Evolutionary conservation across 2,888 invertebrate genomes (phyloP).

Genomic region (Chesias legatella): DNA sequence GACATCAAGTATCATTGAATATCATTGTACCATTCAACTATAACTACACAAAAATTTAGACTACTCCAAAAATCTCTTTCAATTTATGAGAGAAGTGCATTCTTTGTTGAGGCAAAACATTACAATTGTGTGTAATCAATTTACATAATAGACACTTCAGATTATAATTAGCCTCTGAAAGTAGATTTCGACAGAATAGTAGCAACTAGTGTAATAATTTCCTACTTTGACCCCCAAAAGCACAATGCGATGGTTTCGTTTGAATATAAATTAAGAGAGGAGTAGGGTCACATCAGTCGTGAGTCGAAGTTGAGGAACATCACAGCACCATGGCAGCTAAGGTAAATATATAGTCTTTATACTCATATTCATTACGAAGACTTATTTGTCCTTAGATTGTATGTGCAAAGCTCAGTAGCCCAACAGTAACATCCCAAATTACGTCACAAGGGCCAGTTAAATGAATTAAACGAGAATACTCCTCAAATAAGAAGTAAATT

Average conservation of each 20-base stretch:
- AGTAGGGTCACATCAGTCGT: conserved; percentile 47
- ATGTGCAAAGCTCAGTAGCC: no score
- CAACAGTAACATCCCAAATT: no score
- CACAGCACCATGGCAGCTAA: conserved; percentile 53
- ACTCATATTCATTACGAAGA: no score
- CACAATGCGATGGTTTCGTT: conserved; percentile 42
- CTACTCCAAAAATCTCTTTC: conserved; percentile 9
- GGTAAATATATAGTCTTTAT: conserved; percentile 37
- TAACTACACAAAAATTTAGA: no score
- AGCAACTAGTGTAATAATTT: conserved; percentile 46
- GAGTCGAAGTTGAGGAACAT: conserved; percentile 38
- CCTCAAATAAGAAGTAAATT: no score
- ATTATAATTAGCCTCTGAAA: conserved; percentile 51
- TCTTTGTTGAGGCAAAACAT: conserved; percentile 39
- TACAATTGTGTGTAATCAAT: conserved; percentile 42
- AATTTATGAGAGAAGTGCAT: conserved; percentile 24
- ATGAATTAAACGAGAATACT: no score
- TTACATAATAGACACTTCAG: conserved; percentile 47
- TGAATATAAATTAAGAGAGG: conserved; percentile 56
- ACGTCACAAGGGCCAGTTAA: no score
- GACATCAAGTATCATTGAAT: no score
- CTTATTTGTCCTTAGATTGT: no score
- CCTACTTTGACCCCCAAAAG: conserved; percentile 56
- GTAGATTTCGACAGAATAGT: conserved; percentile 40
- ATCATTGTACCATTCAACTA: no score